Evolutionary conservation across 2,888 invertebrate species (phyloP).

Genomic region (Hirtodrosophila confusa): DNA sequence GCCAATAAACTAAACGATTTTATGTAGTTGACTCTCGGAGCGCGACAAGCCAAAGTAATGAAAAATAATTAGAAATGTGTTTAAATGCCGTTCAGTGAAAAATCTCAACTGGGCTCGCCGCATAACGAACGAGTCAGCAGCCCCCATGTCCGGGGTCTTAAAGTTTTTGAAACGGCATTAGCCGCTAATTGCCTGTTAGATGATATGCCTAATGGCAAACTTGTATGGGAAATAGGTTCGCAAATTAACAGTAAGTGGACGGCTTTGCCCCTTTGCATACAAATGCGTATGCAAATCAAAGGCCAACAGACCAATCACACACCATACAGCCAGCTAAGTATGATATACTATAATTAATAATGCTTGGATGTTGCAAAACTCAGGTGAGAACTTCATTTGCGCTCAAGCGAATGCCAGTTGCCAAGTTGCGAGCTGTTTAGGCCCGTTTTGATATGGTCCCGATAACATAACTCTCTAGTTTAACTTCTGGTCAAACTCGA

Average conservation of each 20-base stretch:
- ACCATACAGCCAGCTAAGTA: not conserved
- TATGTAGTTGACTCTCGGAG: slow-evolving; percentile 62
- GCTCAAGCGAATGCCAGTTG: no score
- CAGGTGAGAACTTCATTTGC: not conserved
- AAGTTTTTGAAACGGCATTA: slow-evolving; percentile 50
- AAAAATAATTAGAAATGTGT: slow-evolving; percentile 76
- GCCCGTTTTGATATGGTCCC: no score
- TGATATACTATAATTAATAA: not conserved
- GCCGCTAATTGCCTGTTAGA: slow-evolving; percentile 65
- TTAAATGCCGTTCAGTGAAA: slow-evolving; percentile 49
- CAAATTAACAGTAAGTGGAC: slow-evolving; percentile 37
- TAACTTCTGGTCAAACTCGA: no score
- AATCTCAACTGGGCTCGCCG: slow-evolving; percentile 17
- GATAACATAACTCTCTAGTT: no score
- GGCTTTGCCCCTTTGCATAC: slow-evolving; percentile 20
- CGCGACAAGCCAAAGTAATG: slow-evolving; percentile 72
- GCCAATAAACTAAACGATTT: slow-evolving; percentile 78
- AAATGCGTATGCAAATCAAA: slow-evolving; percentile 40
- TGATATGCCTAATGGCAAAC: slow-evolving; percentile 45
- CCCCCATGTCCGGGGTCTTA: slow-evolving; percentile 23
- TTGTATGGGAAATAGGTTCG: slow-evolving; percentile 30
- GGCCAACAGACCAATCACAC: slow-evolving; percentile 14
- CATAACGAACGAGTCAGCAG: not conserved
- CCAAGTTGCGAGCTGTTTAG: not conserved
- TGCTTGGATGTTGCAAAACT: not conserved